phyloP scores from a whole-genome alignment of 2,888 invertebrate genomes.

The Euplagia quadripunctaria region DNA sequence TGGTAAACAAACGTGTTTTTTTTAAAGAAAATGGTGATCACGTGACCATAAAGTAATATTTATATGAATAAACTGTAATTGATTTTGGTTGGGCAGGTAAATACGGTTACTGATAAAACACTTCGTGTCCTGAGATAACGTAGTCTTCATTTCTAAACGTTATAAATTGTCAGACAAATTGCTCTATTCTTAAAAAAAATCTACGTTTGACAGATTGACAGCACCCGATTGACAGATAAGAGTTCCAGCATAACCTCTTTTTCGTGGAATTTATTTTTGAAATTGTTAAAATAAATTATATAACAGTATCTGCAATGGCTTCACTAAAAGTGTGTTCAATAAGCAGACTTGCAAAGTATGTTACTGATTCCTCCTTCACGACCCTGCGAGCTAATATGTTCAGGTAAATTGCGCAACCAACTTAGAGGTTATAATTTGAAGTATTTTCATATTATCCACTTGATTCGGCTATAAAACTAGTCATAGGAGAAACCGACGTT shows the following conservation, averaged over 20 bases:
- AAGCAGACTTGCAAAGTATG: conserved; percentile 80
- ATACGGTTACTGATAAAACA: too few relatives aligned
- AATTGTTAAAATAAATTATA: conserved; percentile 46
- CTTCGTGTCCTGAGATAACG: too few relatives aligned
- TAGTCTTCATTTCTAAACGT: conserved; percentile 9
- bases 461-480: neutral
- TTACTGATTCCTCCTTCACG: conserved; percentile 81
- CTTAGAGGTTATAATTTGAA: conserved; percentile 60
- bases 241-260: conserved; percentile 69
- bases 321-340: conserved; percentile 83
- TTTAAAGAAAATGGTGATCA: too few relatives aligned
- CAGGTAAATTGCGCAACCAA: conserved; percentile 86
- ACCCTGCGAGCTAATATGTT: conserved; percentile 74
- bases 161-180: neutral
- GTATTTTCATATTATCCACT: conserved; percentile 18
- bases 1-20: too few relatives aligned
- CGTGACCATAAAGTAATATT: too few relatives aligned
- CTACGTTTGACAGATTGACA: conserved; percentile 25
- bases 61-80: too few relatives aligned
- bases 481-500: neutral
- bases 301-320: conserved; percentile 73
- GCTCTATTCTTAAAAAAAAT: conserved; percentile 22
- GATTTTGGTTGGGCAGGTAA: too few relatives aligned
- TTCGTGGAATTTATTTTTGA: conserved; percentile 38
- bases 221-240: conserved; percentile 41